Conservation (phyloP, 1,140 invertebrate genomes). For the Ladona fulva region DNA sequence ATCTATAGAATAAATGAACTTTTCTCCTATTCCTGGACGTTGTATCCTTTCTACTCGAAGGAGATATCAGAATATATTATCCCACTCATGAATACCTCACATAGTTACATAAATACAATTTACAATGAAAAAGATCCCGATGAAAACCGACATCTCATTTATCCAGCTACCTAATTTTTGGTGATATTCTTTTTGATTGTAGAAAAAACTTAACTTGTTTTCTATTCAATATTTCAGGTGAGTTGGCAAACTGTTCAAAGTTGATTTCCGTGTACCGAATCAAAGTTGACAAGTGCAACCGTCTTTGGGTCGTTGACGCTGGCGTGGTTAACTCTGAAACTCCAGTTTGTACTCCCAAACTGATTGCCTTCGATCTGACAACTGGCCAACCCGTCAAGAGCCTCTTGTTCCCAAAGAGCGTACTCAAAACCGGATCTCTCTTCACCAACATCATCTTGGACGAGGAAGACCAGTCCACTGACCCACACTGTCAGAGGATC, state of each 20-base stretch:
- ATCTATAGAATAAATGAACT: no score
- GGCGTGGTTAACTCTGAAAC: conserved; percentile 49
- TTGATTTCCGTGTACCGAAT: conserved; percentile 59
- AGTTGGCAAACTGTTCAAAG: conserved; percentile 42
- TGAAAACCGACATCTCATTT: conserved; percentile 50
- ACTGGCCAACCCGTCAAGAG: conserved; percentile 54
- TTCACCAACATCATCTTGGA: conserved; percentile 70
- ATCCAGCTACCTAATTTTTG: conserved; percentile 38
- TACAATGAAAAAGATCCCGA: no score
- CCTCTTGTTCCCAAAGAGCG: conserved; percentile 39
- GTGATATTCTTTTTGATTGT: conserved; percentile 20
- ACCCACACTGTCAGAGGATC: conserved; percentile 56
- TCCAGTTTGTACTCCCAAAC: conserved; percentile 47
- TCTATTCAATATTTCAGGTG: conserved; percentile 25
- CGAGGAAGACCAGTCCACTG: conserved; percentile 35
- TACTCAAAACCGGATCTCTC: conserved; percentile 54
- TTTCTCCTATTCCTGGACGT: no score
- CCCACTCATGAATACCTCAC: no score
- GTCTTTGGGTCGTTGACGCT: conserved; percentile 65
- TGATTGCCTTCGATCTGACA: conserved; percentile 64
- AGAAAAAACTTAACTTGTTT: no score
- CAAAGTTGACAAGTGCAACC: conserved; percentile 56
- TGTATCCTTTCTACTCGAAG: no score
- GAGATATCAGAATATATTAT: no score
- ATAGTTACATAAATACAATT: no score